These are phyloP conservation scores for Zygogramma bicolorata DNA, from an alignment of 2,888 invertebrate genomes.

Conservation along the genomic window DNA sequence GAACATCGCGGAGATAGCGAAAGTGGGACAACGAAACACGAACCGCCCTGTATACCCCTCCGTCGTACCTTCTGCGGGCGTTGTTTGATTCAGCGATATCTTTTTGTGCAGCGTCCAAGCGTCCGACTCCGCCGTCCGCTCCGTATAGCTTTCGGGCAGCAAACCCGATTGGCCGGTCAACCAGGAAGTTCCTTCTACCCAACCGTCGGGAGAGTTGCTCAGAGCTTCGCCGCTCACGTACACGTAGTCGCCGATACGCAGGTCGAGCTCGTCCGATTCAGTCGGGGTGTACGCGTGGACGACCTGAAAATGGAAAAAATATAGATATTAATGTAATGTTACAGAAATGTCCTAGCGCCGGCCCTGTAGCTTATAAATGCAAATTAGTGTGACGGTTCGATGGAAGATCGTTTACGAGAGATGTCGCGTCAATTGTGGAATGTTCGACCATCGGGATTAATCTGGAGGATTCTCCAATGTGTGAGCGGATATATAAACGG, in stretches of 20 bases:
- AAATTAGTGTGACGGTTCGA: no score
- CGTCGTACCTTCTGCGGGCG: conserved; percentile 39
- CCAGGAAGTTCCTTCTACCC: conserved; percentile 90
- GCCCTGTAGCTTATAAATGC: no score
- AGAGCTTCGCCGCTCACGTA: conserved; percentile 83
- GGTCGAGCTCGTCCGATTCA: conserved; percentile 86
- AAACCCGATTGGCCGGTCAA: conserved; percentile 83
- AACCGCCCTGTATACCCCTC: no score
- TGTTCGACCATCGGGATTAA: no score
- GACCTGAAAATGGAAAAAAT: conserved; percentile 70
- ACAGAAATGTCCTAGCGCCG: no score
- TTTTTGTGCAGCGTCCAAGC: conserved; percentile 90
- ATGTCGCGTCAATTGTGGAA: no score
- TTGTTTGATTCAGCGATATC: conserved; percentile 68
- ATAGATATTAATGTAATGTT: background rate
- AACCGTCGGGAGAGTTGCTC: conserved; percentile 83
- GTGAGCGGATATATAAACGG: no score
- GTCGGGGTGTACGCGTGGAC: conserved; percentile 81
- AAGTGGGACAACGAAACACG: no score
- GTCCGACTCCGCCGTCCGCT: conserved; percentile 88
- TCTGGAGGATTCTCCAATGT: no score
- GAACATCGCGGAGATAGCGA: no score
- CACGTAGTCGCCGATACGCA: conserved; percentile 88
- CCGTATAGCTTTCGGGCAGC: conserved; percentile 84
- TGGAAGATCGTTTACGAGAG: no score